Evolutionary conservation across 2,888 invertebrate genomes (phyloP), one percentile per base, ranked within the genome.

Genomic region (Leptopilina drosophilae): DNA sequence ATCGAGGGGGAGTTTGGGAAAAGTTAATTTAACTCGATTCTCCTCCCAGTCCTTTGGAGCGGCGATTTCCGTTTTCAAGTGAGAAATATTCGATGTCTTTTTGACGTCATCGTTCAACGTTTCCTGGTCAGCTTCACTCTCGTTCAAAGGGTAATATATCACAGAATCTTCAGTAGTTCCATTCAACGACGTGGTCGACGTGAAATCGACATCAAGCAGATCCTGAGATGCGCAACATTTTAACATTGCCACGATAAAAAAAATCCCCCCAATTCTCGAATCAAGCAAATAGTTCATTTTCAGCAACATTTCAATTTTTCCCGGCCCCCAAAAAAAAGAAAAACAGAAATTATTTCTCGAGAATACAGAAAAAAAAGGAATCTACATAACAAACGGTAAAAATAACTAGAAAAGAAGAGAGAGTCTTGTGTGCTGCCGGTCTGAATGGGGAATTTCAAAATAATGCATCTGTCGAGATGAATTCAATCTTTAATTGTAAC

Each of bases 1-100:
- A 8, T 89, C 87, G 5, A 81, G 83, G 4, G 83, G 81, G 12
- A 86, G 88, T 77, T 88, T 90, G 8, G 91, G 91, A 77, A 91
- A 91, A 40, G 88, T 85, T 7, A 91, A 83, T 66, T 84, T 89
- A 0, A 88, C 86, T 69, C 79, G 84, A 5, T 82, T 83, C 14
- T 85, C 84, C 12, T 88, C 84, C 89, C 88, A 90, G 15, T 90
- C 88, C 4, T 80, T 86, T 3, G 86, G 84, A 15, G 84, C 75
- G 20, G 84, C 75, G 20, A 82, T 84, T 65, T 86, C 81, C 5
- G 88, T 89, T 75, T 89, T 88, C 77, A 87, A 82, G 78, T 88
- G 88, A 11, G 91, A 90, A 77, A 88, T 83, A 79, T 91, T 90
- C 15, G 85, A 82, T 20, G 80, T 78, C 64, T 84, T 82, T n/a